Conservation (phyloP, 2,797 vertebrate species). For the Nannoperca australis region DNA sequence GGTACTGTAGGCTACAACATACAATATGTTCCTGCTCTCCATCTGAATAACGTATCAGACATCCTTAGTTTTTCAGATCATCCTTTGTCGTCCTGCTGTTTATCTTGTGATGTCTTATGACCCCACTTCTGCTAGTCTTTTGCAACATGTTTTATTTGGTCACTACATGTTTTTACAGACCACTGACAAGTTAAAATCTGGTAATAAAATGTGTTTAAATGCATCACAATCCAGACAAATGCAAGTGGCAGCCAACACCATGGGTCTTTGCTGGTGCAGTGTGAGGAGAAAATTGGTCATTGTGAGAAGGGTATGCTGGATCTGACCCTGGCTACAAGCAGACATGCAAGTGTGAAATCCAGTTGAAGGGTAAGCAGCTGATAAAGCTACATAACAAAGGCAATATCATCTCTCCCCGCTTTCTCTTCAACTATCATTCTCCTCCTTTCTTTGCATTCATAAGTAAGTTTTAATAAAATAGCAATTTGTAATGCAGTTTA, state of each 20-base stretch:
- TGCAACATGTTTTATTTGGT: background rate
- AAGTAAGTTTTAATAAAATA: conserved; percentile 44
- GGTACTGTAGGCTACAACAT: background rate
- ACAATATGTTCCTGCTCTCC: background rate
- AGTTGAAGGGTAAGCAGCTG: conserved; percentile 88
- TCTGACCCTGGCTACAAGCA: conserved; percentile 82
- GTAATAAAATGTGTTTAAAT: conserved; percentile 39
- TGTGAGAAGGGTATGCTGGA: conserved; percentile 82
- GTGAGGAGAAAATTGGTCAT: conserved; percentile 80
- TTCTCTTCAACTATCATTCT: conserved; percentile 71
- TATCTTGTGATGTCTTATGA: background rate
- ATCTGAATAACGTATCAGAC: background rate
- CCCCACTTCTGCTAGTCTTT: background rate
- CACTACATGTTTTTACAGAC: background rate
- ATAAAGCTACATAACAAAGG: conserved; percentile 86
- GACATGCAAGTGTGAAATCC: conserved; percentile 89
- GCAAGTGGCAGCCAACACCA: conserved; percentile 71
- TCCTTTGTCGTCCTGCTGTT: background rate
- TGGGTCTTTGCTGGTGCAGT: conserved; percentile 60
- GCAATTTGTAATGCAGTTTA: conserved; percentile 14
- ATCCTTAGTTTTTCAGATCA: background rate
- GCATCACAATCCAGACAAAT: conserved; percentile 68
- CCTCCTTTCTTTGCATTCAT: conserved; percentile 59
- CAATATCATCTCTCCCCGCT: conserved; percentile 83
- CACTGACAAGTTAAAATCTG: background rate